Percentiles rank a stretch among this genome's conserved stretches.
These are phyloP conservation scores for Leptopilina myrica DNA, from an alignment of 2,888 invertebrate genomes.

Conservation along the genomic window DNA sequence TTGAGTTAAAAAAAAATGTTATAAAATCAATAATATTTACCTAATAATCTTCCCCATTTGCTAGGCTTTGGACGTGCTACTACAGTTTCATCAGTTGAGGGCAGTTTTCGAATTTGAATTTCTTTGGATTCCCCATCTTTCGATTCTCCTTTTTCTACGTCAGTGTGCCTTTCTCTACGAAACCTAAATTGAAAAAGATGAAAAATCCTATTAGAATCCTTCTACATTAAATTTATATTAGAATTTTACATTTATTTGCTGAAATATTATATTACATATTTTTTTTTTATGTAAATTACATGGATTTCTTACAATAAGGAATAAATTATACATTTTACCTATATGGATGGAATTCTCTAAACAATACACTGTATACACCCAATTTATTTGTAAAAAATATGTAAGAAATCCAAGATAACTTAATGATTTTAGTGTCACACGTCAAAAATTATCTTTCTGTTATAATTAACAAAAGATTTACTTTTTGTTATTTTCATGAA, in stretches of 20 bases:
- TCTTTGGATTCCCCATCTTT: constrained; percentile 75
- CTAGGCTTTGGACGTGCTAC: constrained; percentile 80
- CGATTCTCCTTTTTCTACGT: constrained; percentile 82
- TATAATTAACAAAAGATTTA: too few relatives aligned
- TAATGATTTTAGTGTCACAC: too few relatives aligned
- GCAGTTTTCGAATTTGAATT: constrained; percentile 78
- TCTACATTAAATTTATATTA: not conserved
- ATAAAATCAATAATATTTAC: constrained; percentile 75
- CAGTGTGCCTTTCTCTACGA: constrained; percentile 76
- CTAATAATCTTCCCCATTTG: constrained; percentile 90
- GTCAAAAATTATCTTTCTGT: too few relatives aligned
- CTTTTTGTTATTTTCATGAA: too few relatives aligned
- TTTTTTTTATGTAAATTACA: too few relatives aligned
- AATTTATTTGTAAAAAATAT: too few relatives aligned
- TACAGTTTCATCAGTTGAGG: constrained; percentile 78
- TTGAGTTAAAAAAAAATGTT: too few relatives aligned
- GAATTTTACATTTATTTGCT: not conserved
- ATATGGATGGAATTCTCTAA: too few relatives aligned
- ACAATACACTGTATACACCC: too few relatives aligned
- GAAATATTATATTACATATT: not conserved
- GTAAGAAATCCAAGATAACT: too few relatives aligned
- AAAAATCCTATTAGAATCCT: not conserved
- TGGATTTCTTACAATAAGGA: too few relatives aligned
- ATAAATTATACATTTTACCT: too few relatives aligned
- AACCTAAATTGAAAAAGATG: constrained; percentile 65